Base-by-base conservation (phyloP, 1,140 invertebrate genomes). In the Propsilocerus akamusi region DNA sequence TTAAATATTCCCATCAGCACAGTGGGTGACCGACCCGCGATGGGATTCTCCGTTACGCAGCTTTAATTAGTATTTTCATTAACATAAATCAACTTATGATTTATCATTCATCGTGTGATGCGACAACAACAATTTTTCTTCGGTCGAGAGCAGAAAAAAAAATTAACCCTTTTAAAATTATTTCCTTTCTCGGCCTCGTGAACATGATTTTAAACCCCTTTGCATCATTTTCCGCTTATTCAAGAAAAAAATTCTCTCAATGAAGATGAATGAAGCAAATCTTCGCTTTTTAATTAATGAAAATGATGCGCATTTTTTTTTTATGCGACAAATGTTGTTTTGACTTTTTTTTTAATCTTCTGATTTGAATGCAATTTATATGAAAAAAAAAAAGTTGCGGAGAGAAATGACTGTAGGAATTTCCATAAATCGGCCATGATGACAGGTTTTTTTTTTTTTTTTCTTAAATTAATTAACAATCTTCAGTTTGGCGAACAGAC, bases 51-150 rank as follows among this genome's bases (percentile, higher is more conserved):
- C 34, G 34, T 41, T 41, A 14, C 34, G 34, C 14, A 41, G 34
- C n/a, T 41, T 41, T 41, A 41, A 41, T 41, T 41, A 41, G 34
- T 41, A 41, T 41, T 41, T 41, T 41, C 34, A 41, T 41, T 41
- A 41, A 41, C 34, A 41, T 41, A 41, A 41, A 41, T 41, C 34
- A 41, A 41, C 17, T 41, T 41, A 41, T 41, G 34, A 41, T 41
- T 41, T 41, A 41, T 41, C 14, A 20, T 10, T 11, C n/a, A n/a
- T 30, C 28, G 10, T 30, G 6, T n/a, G n/a, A n/a, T n/a, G n/a
- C n/a, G n/a, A n/a, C n/a, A n/a, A 30, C 10, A 30, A 30, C 10
- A 30, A 30, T 30, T n/a, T 30, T 8, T 30, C 28, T 30, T 8
- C 14, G 34, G 10, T 41, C 17, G 34, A 41, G 22, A 41, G 22